phyloP scores from a whole-genome alignment of 2,797 vertebrate genomes.

The Pempheris klunzingeri region DNA sequence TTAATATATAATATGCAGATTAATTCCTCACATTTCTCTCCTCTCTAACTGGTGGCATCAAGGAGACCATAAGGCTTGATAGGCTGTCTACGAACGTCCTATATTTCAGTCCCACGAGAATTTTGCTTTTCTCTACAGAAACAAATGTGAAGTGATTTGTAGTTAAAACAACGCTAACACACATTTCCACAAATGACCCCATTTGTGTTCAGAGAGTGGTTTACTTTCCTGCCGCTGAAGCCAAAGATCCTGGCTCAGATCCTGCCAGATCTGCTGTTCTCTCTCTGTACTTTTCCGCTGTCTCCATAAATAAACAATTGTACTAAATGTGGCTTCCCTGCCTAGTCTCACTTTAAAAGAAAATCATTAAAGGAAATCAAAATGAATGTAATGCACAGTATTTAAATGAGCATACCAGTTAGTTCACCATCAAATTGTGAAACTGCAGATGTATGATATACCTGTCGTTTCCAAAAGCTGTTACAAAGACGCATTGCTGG shows the following conservation, averaged over 20 bases:
- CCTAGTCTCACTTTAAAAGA: background rate
- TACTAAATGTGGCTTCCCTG: background rate
- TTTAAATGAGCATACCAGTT: background rate
- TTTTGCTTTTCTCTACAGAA: background rate
- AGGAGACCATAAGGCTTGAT: background rate
- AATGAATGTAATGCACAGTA: background rate
- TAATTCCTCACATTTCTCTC: background rate
- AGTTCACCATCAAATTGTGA: background rate
- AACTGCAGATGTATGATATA: conserved; percentile 59
- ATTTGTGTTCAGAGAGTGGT: background rate
- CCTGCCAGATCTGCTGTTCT: background rate
- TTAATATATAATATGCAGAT: background rate
- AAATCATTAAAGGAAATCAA: background rate
- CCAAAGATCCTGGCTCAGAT: background rate
- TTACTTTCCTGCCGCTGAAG: conserved; percentile 2
- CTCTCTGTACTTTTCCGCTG: background rate
- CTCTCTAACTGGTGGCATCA: background rate
- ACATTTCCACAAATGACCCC: background rate
- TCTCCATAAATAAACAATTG: conserved; percentile 27
- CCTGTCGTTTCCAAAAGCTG: conserved; percentile 95
- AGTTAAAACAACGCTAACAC: background rate
- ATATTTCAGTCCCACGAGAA: background rate
- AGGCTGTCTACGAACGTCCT: background rate
- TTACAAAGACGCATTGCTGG: conserved; percentile 92
- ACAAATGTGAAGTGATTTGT: background rate